Conservation (phyloP, 2,888 invertebrate genomes). For the Vandiemenella viatica region DNA sequence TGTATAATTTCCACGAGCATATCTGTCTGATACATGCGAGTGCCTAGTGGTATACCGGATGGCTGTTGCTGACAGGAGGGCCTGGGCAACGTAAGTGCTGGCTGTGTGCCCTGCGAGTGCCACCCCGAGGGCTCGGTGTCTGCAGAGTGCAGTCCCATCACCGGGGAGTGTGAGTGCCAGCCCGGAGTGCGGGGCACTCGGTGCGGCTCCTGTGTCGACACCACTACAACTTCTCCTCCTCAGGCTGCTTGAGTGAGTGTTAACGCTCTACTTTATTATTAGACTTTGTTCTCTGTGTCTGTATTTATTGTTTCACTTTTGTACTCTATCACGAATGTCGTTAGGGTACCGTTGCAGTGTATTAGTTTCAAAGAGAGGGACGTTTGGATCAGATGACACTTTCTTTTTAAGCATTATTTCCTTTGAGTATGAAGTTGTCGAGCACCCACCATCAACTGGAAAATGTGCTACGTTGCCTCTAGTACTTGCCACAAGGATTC, state of each 20-base stretch:
- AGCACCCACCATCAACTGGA: no score
- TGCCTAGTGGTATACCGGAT: conserved; percentile 7
- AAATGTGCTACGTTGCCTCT: no score
- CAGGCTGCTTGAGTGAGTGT: conserved; percentile 56
- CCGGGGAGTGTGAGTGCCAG: conserved; percentile 68
- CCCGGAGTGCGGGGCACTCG: conserved; percentile 61
- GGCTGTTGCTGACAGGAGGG: conserved; percentile 33
- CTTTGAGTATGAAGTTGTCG: no score
- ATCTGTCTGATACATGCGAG: not conserved
- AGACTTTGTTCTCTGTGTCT: no score
- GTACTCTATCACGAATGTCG: no score
- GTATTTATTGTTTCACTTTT: no score
- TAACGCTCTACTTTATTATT: not conserved
- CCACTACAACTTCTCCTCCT: conserved; percentile 49
- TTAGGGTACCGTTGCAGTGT: no score
- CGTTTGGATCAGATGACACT: no score
- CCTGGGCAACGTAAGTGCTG: conserved; percentile 57
- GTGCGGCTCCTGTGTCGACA: conserved; percentile 56
- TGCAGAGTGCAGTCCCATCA: conserved; percentile 52
- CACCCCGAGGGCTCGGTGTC: conserved; percentile 48
- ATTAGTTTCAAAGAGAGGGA: no score
- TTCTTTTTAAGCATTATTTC: no score
- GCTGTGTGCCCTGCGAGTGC: conserved; percentile 71
- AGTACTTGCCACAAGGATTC: no score
- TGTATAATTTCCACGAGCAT: conserved; percentile 1